Base-by-base conservation (phyloP, 2,888 invertebrate genomes). In the Orchesella flavescens region DNA sequence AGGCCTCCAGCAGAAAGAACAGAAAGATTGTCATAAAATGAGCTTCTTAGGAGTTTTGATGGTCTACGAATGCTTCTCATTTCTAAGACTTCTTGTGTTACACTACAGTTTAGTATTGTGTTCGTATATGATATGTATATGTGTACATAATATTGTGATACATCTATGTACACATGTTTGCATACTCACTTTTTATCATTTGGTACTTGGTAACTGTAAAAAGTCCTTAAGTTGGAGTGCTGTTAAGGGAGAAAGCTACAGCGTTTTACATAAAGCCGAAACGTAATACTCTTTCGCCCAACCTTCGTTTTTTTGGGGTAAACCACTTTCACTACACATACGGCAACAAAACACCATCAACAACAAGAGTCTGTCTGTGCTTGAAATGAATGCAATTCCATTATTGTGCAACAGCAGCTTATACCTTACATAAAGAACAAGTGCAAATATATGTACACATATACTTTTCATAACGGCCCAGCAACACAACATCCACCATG, bases 271-370 rank as follows among this genome's bases (percentile, higher is more conserved):
- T 55, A 65, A 46, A 21, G 23, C 24, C 49, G 57, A 73, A 80
- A 73, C 74, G 80, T 74, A 74, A 81, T 81, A 59, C 74, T 34
- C 49, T 63, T 81, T 69, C 53, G 72, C 61, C 74, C 74, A 74
- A 74, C 74, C 74, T 80, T 80, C 74, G n/a, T n/a, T 74, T 81
- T 73, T 7, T 21, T 81, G 81, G 53, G 81, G 74, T 69, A 10
- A 74, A 65, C 81, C 74, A 61, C 69, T 34, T 74, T 73, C 49
- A 1, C 63, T 43, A 34, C 78, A 53, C 24, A 49, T 23, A 57
- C 21, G 17, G 23, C 63, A 24, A 17, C n/a, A 53, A 71, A 53
- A 61, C 61, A 17, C 13, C 61, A 10, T n/a, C 53, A 53, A 53
- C 15, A 53, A 53, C 53, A 17, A 53, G 53, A n/a, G 53, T 10